A percentile compares a stretch with the other conserved stretches of the same genome.
These are phyloP conservation scores for Campoletis sonorensis DNA, from an alignment of 1,140 invertebrate genomes.

Conservation along the genomic window DNA sequence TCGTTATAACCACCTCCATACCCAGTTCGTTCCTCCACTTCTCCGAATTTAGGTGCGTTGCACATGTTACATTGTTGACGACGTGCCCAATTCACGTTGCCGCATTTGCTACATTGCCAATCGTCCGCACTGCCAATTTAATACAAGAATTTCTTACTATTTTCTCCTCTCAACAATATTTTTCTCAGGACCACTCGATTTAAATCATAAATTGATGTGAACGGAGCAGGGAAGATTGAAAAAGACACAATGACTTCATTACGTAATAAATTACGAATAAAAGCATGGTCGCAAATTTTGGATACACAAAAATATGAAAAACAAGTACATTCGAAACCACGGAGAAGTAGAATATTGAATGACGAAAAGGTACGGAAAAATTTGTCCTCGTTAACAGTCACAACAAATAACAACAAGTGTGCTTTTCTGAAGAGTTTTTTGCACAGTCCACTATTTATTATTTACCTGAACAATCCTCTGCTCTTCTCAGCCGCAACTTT, in stretches of 20 bases:
- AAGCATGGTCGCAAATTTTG: too few relatives aligned
- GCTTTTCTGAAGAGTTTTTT: neutral
- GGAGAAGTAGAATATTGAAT: too few relatives aligned
- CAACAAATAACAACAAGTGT: too few relatives aligned
- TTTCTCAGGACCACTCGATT: neutral
- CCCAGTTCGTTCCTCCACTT: conserved; percentile 88
- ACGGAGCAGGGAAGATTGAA: too few relatives aligned
- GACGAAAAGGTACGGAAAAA: too few relatives aligned
- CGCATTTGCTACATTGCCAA: conserved; percentile 99
- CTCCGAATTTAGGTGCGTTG: conserved; percentile 97
- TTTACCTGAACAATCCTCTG: conserved; percentile 90
- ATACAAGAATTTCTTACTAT: neutral
- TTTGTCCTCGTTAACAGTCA: too few relatives aligned
- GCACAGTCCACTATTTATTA: neutral
- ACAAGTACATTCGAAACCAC: too few relatives aligned
- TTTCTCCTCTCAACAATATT: too few relatives aligned
- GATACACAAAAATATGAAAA: too few relatives aligned
- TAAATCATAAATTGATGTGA: too few relatives aligned
- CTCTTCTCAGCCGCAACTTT: conserved; percentile 99
- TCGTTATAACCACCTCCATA: conserved; percentile 96
- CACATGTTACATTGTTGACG: conserved; percentile 98
- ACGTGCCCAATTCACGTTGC: conserved; percentile 99
- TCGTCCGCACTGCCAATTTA: conserved; percentile 90
- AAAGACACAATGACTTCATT: too few relatives aligned
- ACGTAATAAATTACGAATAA: too few relatives aligned